phyloP scores from a whole-genome alignment of 1,140 invertebrate species.

The Drosophila pseudoananassae region DNA sequence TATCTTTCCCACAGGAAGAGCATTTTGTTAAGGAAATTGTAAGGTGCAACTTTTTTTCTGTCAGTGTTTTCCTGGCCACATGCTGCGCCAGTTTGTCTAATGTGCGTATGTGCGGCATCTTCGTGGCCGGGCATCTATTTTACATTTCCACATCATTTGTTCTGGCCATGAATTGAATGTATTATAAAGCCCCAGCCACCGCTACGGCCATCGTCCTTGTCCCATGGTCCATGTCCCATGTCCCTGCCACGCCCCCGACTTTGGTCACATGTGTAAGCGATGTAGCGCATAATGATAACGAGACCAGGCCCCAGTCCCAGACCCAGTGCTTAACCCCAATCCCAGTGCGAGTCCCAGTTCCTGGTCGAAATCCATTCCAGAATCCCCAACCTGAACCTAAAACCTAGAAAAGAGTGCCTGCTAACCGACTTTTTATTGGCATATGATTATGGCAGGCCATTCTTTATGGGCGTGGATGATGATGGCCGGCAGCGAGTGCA shows the following conservation, averaged over 20 bases:
- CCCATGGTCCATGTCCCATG: neutral
- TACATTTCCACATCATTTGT: constrained; percentile 83
- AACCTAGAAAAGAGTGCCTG: constrained; percentile 31
- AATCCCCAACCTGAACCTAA: constrained; percentile 16
- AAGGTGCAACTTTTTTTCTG: neutral
- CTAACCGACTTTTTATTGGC: constrained; percentile 81
- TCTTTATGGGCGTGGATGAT: constrained; percentile 54
- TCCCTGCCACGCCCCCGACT: constrained; percentile 10
- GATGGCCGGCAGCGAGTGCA: constrained; percentile 40
- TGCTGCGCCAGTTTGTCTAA: constrained; percentile 48
- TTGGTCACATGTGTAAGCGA: constrained; percentile 63
- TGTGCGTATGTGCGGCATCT: constrained; percentile 30
- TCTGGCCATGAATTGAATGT: constrained; percentile 81
- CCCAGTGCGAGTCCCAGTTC: constrained; percentile 11
- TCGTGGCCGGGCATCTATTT: constrained; percentile 74
- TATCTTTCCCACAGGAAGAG: too few relatives aligned
- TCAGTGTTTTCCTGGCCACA: constrained; percentile 38
- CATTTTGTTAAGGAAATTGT: too few relatives aligned
- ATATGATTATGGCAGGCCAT: constrained; percentile 78
- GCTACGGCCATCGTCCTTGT: neutral
- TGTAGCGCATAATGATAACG: constrained; percentile 82
- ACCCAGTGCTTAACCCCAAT: too few relatives aligned
- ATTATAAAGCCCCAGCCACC: constrained; percentile 61
- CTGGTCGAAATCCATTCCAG: neutral
- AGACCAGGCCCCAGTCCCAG: constrained; percentile 33